Evolutionary conservation across 2,797 vertebrate genomes (phyloP).

Genomic region (Eurystomus glaucurus): DNA sequence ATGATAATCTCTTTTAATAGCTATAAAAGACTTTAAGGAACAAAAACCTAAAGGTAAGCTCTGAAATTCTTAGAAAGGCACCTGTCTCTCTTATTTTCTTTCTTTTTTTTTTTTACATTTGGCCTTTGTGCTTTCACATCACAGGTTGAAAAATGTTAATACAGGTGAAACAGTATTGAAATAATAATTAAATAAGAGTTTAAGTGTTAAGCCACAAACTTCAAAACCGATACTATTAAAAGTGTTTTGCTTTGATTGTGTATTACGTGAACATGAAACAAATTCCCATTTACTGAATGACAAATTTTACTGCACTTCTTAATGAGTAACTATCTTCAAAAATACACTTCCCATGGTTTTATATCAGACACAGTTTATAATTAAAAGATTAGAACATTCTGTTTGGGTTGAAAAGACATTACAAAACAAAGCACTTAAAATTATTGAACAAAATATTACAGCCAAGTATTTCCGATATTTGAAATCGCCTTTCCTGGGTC

Average conservation of each 20-base stretch:
- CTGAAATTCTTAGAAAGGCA: slow-evolving; percentile 57
- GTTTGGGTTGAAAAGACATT: slow-evolving; percentile 71
- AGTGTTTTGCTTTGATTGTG: slow-evolving; percentile 21
- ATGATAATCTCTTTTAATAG: slow-evolving; percentile 67
- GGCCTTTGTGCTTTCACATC: slow-evolving; percentile 69
- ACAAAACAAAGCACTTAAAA: slow-evolving; percentile 78
- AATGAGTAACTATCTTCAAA: slow-evolving; percentile 69
- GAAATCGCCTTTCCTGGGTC: slow-evolving; percentile 68
- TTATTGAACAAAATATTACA: slow-evolving; percentile 64
- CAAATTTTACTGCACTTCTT: slow-evolving; percentile 73
- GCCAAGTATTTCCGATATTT: slow-evolving; percentile 77
- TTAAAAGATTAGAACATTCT: slow-evolving; percentile 65
- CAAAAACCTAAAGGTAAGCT: slow-evolving; percentile 28
- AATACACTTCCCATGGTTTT: slow-evolving; percentile 73
- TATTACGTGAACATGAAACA: slow-evolving; percentile 60
- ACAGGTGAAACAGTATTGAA: slow-evolving; percentile 68
- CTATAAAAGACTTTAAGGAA: slow-evolving; percentile 48
- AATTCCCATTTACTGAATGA: slow-evolving; percentile 62
- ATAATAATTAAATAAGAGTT: slow-evolving; percentile 63
- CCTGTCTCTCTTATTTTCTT: background rate
- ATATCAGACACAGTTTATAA: slow-evolving; percentile 67
- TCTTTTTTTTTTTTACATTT: background rate
- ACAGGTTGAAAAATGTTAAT: slow-evolving; percentile 60
- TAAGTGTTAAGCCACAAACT: slow-evolving; percentile 45
- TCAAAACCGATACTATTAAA: slow-evolving; percentile 53